Evolutionary conservation across 2,113 vertebrate species (phyloP).

Genomic region (Orientallactaga bullata): DNA sequence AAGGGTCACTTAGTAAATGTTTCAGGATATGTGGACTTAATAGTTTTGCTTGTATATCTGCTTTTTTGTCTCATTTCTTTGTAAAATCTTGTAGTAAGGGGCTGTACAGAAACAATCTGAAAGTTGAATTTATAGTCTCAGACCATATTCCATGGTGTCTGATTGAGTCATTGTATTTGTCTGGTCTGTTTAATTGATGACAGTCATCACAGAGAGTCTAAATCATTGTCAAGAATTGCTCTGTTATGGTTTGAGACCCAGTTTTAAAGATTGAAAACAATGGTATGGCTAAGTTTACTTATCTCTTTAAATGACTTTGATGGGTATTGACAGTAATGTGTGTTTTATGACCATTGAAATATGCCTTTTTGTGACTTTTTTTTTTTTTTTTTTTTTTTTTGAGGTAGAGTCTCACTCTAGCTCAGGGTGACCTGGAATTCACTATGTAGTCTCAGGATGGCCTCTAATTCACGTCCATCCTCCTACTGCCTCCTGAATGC

Average conservation of each 20-base stretch:
- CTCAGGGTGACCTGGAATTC: no score
- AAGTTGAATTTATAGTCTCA: neutral
- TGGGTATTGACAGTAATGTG: neutral
- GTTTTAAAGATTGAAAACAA: neutral
- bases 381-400: no score
- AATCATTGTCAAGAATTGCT: constrained; percentile 6
- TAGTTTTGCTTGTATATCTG: neutral
- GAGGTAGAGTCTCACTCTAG: no score
- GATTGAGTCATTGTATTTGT: neutral
- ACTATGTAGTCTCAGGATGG: no score
- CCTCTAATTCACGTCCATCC: no score
- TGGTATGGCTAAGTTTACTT: neutral
- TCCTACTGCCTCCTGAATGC: no score
- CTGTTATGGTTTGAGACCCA: neutral
- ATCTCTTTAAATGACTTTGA: neutral
- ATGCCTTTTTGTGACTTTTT: neutral
- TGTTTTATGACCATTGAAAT: neutral
- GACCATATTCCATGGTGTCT: neutral
- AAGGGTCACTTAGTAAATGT: neutral
- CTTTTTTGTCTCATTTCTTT: neutral
- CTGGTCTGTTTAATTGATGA: neutral
- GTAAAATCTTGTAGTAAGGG: neutral
- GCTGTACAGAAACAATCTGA: neutral
- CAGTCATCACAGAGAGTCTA: neutral
- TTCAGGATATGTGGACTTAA: neutral